A percentile compares a stretch with the other conserved stretches of the same genome.
Conservation (phyloP, 2,113 vertebrate genomes). For the Laticauda laticaudata region DNA sequence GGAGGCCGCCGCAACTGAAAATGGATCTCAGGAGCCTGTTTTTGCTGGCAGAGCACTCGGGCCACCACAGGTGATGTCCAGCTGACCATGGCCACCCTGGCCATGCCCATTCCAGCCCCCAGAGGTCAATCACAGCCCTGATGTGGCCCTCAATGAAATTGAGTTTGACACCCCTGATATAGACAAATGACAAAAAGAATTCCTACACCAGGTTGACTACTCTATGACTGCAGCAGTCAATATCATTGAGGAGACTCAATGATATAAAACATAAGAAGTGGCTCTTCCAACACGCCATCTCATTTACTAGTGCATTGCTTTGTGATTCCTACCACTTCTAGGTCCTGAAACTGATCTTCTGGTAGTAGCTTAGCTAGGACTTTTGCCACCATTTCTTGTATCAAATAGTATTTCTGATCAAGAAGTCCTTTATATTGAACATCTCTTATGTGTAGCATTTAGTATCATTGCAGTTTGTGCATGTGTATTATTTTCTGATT, state of each 20-base stretch:
- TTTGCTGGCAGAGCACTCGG: no score
- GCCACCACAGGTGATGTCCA: no score
- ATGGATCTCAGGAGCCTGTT: no score
- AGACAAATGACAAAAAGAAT: background rate
- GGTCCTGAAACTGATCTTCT: background rate
- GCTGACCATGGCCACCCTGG: no score
- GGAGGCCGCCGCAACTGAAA: no score
- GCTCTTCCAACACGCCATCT: background rate
- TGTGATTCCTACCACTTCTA: background rate
- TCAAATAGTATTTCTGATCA: background rate
- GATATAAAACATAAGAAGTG: background rate
- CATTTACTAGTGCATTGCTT: background rate
- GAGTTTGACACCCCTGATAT: background rate
- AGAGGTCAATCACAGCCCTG: no score
- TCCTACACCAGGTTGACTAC: background rate
- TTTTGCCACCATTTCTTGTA: background rate
- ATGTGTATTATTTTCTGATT: background rate
- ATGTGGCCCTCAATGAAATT: no score
- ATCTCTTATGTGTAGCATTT: background rate
- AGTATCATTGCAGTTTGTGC: background rate
- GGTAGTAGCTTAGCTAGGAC: background rate
- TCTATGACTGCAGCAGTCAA: background rate
- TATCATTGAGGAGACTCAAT: background rate
- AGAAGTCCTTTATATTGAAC: background rate
- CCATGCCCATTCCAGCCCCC: no score